phyloP scores from a whole-genome alignment of 1,140 invertebrate species.

The Aethina tumida region DNA sequence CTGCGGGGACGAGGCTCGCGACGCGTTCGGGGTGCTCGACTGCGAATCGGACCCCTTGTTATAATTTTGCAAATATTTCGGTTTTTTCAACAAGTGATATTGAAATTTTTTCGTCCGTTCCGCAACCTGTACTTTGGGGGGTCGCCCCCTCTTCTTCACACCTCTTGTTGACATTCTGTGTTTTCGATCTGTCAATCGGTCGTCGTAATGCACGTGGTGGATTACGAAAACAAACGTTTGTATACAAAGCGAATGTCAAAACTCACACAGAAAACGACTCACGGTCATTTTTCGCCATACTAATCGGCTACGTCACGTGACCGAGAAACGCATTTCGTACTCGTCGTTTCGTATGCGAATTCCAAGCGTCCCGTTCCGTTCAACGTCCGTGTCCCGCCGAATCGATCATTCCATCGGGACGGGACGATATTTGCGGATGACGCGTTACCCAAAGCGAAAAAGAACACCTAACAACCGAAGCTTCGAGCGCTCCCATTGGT shows the following conservation, averaged over 20 bases:
- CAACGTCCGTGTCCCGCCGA: conserved; percentile 8
- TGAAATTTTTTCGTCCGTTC: conserved; percentile 75
- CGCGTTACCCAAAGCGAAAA: conserved; percentile 45
- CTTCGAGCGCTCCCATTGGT: conserved; percentile 50
- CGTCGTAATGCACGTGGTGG: conserved; percentile 34
- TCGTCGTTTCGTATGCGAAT: conserved; percentile 8
- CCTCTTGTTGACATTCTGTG: conserved; percentile 75
- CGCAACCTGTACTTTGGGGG: conserved; percentile 76
- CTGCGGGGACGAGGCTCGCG: conserved; percentile 62
- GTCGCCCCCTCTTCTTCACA: conserved; percentile 74
- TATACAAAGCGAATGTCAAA: conserved; percentile 54
- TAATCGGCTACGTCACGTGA: conserved; percentile 48
- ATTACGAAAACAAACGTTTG: conserved; percentile 44
- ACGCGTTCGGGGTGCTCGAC: conserved; percentile 65
- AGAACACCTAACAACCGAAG: conserved; percentile 41
- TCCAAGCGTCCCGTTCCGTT: conserved; percentile 2
- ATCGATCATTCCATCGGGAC: conserved; percentile 28
- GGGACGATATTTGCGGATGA: conserved; percentile 47
- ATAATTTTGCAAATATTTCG: conserved; percentile 72
- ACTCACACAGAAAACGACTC: conserved; percentile 42
- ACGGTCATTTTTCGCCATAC: conserved; percentile 53
- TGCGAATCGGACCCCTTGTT: conserved; percentile 57
- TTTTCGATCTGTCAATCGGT: conserved; percentile 33
- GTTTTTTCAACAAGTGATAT: conserved; percentile 82
- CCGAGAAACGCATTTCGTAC: conserved; percentile 38